Conservation (phyloP, 2,113 vertebrate genomes). For the Patagioenas fasciata region DNA sequence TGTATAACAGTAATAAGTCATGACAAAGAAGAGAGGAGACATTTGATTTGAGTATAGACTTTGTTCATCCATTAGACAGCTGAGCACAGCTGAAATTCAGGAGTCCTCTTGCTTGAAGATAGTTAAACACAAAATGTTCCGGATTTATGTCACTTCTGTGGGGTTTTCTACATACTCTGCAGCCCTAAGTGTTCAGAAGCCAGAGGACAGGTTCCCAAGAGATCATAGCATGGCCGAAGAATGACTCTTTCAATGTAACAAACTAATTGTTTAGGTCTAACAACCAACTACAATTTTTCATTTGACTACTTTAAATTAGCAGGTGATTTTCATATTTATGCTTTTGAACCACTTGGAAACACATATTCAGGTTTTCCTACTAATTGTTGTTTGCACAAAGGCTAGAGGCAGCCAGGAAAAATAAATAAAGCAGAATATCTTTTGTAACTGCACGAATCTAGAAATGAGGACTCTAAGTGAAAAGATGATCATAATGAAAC, state of each 20-base stretch:
- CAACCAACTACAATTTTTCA: neutral
- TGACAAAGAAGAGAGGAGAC: neutral
- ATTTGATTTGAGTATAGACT: neutral
- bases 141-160: neutral
- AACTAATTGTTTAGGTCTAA: neutral
- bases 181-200: neutral
- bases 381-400: neutral
- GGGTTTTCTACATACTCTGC: neutral
- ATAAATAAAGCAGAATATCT: neutral
- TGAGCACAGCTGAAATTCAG: neutral
- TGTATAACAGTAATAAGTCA: neutral
- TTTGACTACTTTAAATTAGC: neutral
- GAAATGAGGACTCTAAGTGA: neutral
- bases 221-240: neutral
- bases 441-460: neutral
- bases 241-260: neutral
- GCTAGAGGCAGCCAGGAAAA: neutral
- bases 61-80: neutral
- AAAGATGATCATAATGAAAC: neutral
- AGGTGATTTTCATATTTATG: neutral
- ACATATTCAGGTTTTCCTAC: neutral
- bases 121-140: neutral
- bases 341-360: neutral
- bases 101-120: neutral
- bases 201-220: neutral